These are phyloP conservation scores for Argyresthia albistria DNA, from an alignment of 2,888 invertebrate species.

Conservation along the genomic window DNA sequence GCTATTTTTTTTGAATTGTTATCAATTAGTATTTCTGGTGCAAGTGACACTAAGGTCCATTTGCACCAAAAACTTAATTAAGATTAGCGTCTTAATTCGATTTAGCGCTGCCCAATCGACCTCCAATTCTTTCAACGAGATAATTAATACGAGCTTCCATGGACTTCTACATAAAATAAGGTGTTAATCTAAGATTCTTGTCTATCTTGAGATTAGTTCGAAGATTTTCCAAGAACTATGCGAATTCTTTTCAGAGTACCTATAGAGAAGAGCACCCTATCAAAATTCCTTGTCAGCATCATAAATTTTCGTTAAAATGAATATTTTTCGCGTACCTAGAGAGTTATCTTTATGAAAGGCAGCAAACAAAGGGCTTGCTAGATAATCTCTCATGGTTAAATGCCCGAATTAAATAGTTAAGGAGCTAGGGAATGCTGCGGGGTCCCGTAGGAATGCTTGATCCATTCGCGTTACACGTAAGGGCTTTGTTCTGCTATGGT, in stretches of 20 bases:
- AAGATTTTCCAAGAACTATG: too few relatives aligned
- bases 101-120: too few relatives aligned
- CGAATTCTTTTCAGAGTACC: neutral
- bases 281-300: neutral
- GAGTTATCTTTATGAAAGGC: constrained; percentile 49
- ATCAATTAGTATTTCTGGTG: too few relatives aligned
- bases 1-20: too few relatives aligned
- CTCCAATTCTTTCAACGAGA: too few relatives aligned
- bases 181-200: too few relatives aligned
- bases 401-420: constrained; percentile 58
- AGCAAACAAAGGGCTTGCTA: constrained; percentile 38
- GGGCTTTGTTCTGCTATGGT: neutral
- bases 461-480: constrained; percentile 5
- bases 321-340: constrained; percentile 15
- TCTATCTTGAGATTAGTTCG: too few relatives aligned
- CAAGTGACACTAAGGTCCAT: too few relatives aligned
- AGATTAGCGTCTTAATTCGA: too few relatives aligned
- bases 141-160: too few relatives aligned
- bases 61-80: too few relatives aligned
- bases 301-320: constrained; percentile 4
- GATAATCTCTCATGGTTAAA: constrained; percentile 46
- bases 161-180: too few relatives aligned
- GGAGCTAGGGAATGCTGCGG: constrained; percentile 14
- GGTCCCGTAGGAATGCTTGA: constrained; percentile 23
- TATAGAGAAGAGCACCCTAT: neutral